Evolutionary conservation across 2,113 vertebrate genomes (phyloP).

Genomic region (Tinamus guttatus): DNA sequence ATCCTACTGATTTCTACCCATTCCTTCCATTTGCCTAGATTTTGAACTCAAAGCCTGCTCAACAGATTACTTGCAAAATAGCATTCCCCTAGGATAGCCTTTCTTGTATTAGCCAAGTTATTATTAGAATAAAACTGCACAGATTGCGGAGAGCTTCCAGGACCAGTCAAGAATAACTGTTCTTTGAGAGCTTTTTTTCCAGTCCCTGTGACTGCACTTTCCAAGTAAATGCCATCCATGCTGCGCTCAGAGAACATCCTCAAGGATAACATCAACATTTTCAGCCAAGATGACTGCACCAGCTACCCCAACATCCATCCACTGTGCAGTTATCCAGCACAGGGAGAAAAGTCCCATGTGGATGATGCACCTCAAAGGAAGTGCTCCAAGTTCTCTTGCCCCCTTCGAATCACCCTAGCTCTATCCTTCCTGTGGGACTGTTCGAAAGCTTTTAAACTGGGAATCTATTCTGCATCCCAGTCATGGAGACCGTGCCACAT

Average conservation of each 20-base stretch:
- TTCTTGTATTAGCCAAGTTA: not conserved
- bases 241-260: not conserved
- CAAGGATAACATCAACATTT: not conserved
- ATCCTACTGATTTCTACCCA: constrained; percentile 19
- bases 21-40: not conserved
- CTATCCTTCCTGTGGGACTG: not conserved
- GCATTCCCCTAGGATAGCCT: not conserved
- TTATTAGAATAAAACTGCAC: not conserved
- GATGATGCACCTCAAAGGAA: not conserved
- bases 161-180: not conserved
- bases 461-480: not conserved
- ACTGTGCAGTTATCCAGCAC: not conserved
- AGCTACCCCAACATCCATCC: not conserved
- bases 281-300: not conserved
- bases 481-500: not conserved
- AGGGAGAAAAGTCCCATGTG: not conserved
- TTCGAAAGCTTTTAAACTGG: not conserved
- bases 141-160: not conserved
- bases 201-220: not conserved
- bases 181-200: not conserved
- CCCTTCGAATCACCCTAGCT: not conserved
- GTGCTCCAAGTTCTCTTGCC: not conserved
- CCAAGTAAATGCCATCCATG: not conserved
- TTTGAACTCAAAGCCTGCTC: not conserved
- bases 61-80: not conserved